Percentiles rank a stretch among this genome's conserved stretches.
Evolutionary conservation across 2,113 vertebrate genomes (phyloP).

Genomic region (Anoura caudifer): DNA sequence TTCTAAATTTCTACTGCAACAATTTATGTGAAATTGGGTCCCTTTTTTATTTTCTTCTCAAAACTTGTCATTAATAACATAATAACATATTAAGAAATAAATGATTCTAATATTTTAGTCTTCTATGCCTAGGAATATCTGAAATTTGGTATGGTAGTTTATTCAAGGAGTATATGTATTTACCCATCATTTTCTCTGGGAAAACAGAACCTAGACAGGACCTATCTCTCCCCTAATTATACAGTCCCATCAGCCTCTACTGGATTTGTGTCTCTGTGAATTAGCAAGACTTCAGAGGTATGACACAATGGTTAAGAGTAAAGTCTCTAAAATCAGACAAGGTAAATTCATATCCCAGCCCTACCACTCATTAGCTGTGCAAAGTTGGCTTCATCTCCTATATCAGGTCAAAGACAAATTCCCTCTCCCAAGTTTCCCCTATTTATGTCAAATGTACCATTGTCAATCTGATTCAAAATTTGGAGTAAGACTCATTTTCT

Average conservation of each 20-base stretch:
- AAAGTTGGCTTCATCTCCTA: background rate
- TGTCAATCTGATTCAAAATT: background rate
- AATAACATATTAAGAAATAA: background rate
- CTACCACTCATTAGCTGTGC: background rate
- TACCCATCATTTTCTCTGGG: background rate
- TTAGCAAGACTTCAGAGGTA: background rate
- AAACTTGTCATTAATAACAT: background rate
- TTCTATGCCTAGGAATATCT: background rate
- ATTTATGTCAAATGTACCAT: background rate
- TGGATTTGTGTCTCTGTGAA: background rate
- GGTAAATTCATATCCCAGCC: background rate
- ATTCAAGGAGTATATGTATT: background rate
- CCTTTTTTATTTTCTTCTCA: background rate
- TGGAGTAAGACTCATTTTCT: background rate
- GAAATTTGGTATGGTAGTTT: background rate
- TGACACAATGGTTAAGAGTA: background rate
- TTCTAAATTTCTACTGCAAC: background rate
- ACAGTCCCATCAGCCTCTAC: background rate
- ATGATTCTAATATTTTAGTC: background rate
- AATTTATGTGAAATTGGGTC: background rate
- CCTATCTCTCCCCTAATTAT: background rate
- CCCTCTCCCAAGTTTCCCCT: background rate
- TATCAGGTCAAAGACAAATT: background rate
- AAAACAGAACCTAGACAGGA: background rate
- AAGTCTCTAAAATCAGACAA: background rate